These are phyloP conservation scores for Athripsodes cinereus DNA, from an alignment of 2,888 invertebrate genomes.

Conservation along the genomic window DNA sequence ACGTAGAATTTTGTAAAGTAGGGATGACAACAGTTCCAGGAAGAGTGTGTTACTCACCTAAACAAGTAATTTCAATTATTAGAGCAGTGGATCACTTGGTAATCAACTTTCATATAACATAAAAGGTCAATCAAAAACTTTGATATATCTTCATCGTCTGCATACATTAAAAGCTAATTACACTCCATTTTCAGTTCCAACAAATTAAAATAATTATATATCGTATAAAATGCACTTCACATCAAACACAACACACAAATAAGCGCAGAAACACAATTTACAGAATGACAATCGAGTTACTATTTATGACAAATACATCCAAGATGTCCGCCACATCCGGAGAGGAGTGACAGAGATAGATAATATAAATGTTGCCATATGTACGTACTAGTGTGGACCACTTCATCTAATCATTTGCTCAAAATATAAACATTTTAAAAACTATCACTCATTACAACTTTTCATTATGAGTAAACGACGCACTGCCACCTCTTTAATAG, in stretches of 20 bases:
- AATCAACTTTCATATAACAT: slow-evolving; percentile 22
- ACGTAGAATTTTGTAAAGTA: not conserved
- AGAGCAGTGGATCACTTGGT: slow-evolving; percentile 18
- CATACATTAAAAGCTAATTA: not conserved
- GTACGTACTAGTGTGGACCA: too few relatives aligned
- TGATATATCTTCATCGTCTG: slow-evolving; percentile 10
- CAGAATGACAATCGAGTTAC: slow-evolving; percentile 22
- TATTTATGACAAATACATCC: slow-evolving; percentile 25
- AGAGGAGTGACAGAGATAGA: not conserved
- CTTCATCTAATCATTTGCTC: too few relatives aligned
- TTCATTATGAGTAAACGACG: too few relatives aligned
- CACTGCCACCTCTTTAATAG: too few relatives aligned
- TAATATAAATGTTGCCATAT: too few relatives aligned
- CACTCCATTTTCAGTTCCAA: slow-evolving; percentile 4
- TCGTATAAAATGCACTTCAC: slow-evolving; percentile 14
- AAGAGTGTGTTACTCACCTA: slow-evolving; percentile 19
- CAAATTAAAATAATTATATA: slow-evolving; percentile 13
- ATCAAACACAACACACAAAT: slow-evolving; percentile 11
- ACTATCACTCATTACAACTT: too few relatives aligned
- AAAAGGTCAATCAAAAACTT: slow-evolving; percentile 16
- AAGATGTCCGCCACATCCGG: slow-evolving; percentile 24
- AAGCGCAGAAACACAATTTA: slow-evolving; percentile 14
- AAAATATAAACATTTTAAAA: too few relatives aligned
- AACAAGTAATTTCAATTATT: slow-evolving; percentile 19
- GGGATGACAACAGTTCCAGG: slow-evolving; percentile 1